These are phyloP conservation scores for Alauda arvensis DNA, from an alignment of 2,797 vertebrate species.

Conservation along the genomic window DNA sequence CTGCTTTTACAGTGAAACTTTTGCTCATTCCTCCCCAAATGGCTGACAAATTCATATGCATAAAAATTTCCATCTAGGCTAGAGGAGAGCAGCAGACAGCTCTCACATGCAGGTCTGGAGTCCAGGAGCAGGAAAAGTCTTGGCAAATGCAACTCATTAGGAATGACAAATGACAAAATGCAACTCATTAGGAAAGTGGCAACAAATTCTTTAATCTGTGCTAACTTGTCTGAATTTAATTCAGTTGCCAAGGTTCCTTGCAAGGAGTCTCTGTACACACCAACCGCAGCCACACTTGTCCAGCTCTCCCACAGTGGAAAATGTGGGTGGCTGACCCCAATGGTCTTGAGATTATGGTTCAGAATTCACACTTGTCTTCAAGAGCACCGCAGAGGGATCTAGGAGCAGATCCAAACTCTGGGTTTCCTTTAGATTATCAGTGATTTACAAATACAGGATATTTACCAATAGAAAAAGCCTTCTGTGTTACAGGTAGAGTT, in stretches of 20 bases:
- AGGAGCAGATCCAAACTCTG: background rate
- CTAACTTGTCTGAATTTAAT: background rate
- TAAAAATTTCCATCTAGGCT: background rate
- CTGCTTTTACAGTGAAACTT: background rate
- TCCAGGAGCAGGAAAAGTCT: background rate
- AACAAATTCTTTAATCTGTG: background rate
- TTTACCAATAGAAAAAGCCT: background rate
- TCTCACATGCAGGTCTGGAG: accelerated
- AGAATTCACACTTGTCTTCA: background rate
- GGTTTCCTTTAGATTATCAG: background rate
- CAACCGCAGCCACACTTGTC: background rate
- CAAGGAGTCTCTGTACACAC: background rate
- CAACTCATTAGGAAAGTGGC: background rate
- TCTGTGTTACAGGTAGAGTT: background rate
- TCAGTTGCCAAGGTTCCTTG: background rate
- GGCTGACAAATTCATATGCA: background rate
- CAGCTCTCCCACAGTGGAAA: background rate
- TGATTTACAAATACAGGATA: background rate
- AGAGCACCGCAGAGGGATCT: background rate
- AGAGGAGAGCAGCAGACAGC: background rate
- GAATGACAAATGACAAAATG: background rate
- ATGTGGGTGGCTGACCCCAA: background rate
- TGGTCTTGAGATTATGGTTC: background rate
- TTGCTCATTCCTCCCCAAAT: background rate
- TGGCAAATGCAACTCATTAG: background rate